phyloP scores from a whole-genome alignment of 2,888 invertebrate genomes.

The Empis livida region DNA sequence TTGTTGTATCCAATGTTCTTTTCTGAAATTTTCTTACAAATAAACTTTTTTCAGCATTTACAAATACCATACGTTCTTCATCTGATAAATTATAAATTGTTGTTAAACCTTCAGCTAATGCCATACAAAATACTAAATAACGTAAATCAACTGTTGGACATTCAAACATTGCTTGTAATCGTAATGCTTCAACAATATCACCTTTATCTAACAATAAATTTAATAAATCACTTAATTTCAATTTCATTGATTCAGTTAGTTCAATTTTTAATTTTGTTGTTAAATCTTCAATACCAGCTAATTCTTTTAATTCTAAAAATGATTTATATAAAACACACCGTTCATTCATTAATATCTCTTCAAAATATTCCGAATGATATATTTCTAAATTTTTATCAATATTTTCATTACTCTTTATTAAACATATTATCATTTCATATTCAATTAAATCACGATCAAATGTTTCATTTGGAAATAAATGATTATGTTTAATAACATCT shows the following conservation, averaged over 20 bases:
- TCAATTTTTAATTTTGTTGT: constrained; percentile 22
- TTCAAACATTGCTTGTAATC: constrained; percentile 38
- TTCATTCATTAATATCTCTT: constrained; percentile 30
- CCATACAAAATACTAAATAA: constrained; percentile 45
- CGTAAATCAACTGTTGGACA: constrained; percentile 40
- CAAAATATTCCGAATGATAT: constrained; percentile 34
- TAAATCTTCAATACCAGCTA: constrained; percentile 33
- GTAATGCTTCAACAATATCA: constrained; percentile 43
- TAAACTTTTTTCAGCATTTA: constrained; percentile 32
- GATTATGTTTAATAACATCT: constrained; percentile 31
- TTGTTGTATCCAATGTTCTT: constrained; percentile 22
- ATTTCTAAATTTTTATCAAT: constrained; percentile 18
- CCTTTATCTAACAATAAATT: constrained; percentile 40
- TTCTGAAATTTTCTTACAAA: constrained; percentile 32
- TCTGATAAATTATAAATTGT: constrained; percentile 44
- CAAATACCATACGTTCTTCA: constrained; percentile 47
- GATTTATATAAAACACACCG: constrained; percentile 33
- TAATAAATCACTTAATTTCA: constrained; percentile 34
- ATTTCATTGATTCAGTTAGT: constrained; percentile 24
- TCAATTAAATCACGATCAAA: constrained; percentile 35
- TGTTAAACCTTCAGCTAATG: constrained; percentile 46
- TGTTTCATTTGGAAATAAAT: constrained; percentile 31
- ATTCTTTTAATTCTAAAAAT: constrained; percentile 31
- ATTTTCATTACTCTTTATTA: constrained; percentile 19
- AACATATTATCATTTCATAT: constrained; percentile 32